A percentile compares a stretch with the other conserved stretches of the same genome.
Evolutionary conservation across 2,888 invertebrate species (phyloP).

Genomic region (Calameuta pallipes): DNA sequence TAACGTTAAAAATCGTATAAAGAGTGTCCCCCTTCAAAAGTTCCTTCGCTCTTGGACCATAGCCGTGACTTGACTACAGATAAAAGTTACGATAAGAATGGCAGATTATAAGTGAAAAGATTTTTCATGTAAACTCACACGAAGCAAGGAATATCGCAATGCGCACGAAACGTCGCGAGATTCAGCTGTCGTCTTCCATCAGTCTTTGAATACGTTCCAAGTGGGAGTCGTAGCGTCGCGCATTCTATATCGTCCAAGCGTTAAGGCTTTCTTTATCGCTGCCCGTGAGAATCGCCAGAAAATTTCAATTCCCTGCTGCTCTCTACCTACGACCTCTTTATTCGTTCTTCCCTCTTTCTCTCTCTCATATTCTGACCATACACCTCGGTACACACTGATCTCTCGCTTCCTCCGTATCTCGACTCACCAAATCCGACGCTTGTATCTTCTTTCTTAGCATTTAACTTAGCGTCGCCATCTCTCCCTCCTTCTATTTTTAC

Average conservation of each 20-base stretch:
- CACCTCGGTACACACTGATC: background rate
- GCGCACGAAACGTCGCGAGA: slow-evolving; percentile 25
- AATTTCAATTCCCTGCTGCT: background rate
- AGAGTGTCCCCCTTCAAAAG: too few species aligned
- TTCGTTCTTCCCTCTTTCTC: background rate
- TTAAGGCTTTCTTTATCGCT: slow-evolving; percentile 35
- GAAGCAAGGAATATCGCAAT: background rate
- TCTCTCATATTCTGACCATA: background rate
- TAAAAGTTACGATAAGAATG: background rate
- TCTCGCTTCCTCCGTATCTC: background rate
- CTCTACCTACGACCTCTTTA: background rate
- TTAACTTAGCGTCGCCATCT: background rate
- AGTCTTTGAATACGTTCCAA: slow-evolving; percentile 57
- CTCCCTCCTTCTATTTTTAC: background rate
- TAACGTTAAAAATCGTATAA: too few species aligned
- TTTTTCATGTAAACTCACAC: background rate
- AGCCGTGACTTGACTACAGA: too few species aligned
- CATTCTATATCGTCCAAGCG: slow-evolving; percentile 13
- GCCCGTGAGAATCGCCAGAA: background rate
- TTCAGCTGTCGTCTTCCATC: slow-evolving; percentile 47
- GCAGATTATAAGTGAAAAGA: background rate
- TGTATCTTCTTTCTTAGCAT: background rate
- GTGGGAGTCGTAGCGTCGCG: slow-evolving; percentile 42
- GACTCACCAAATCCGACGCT: background rate
- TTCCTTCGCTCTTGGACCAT: too few species aligned